Base-by-base conservation (phyloP, 2,888 invertebrate species). In the Drepana falcataria region DNA sequence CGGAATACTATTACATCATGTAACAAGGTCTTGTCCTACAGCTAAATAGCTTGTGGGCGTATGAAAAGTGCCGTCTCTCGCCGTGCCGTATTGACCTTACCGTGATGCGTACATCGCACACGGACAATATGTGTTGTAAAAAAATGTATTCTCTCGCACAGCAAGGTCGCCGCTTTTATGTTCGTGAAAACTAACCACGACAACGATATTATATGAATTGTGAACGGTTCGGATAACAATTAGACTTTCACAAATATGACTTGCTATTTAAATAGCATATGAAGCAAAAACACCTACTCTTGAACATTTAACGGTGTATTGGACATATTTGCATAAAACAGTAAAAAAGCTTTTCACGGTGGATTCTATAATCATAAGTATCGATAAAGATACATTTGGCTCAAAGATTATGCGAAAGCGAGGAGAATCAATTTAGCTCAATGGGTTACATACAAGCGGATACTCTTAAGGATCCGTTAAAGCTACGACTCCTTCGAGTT, bases 11-110 rank as follows among this genome's bases (percentile, higher is more conserved):
- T 60, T 52, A 35, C 55, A 54, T 47, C 35, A 59, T 51, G 40
- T 57, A 49, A 48, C 55, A 61, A 62, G 65, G 60, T 67, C 59
- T 66, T 59, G 68, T 69, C 37, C 69, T 55, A 55, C 59, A 58
- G 63, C 57, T 77, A 77, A 21, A 83, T 77, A 75, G 66, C 62
- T 57, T 54, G 83, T 83, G 74, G 83, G 82, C 77, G 82, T 73
- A 58, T 59, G 64, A 76, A 79, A 77, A 64, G 66, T 55, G 60
- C 72, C 72, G 73, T 53, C 65, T n/a, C n/a, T n/a, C n/a, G n/a
- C n/a, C n/a, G 66, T 55, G 60, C 72, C 72, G 73, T 53, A 65
- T 69, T 76, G 73, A 71, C 75, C 79, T 74, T 71, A 72, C 62
- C 68, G 64, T 69, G 64, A 71, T 73, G 65, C 64, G 65, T 65